A percentile compares a stretch with the other conserved stretches of the same genome.
These are phyloP conservation scores for Mormyrus lacerda DNA, from an alignment of 2,113 vertebrate species.

Conservation along the genomic window DNA sequence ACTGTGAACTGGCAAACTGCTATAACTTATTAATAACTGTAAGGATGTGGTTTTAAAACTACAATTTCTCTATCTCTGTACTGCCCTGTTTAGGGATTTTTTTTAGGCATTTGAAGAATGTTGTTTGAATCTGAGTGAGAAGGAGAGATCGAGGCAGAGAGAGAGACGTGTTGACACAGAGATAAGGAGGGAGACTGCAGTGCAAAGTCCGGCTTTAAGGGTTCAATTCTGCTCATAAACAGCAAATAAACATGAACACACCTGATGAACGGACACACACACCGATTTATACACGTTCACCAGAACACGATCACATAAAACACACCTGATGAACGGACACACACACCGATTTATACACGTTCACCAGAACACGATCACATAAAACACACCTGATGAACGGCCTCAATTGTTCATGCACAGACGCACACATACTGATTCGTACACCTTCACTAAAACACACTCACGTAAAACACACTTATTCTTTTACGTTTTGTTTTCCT, in stretches of 20 bases:
- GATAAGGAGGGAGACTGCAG: constrained; percentile 58
- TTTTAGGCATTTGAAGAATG: constrained; percentile 1
- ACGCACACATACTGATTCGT: not conserved
- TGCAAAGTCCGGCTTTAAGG: constrained; percentile 54
- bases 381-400: not conserved
- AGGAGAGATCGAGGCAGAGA: constrained; percentile 16
- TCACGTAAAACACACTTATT: not conserved
- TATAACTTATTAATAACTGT: not conserved
- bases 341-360: constrained; percentile 3
- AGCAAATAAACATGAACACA: not conserved
- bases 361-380: constrained; percentile 1
- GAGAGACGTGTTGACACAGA: constrained; percentile 53
- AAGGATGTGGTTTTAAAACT: not conserved
- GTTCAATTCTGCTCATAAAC: constrained; percentile 2
- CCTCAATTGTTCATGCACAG: not conserved
- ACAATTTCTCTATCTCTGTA: not conserved
- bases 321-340: not conserved
- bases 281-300: not conserved
- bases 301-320: constrained; percentile 8
- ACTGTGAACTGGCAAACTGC: not conserved
- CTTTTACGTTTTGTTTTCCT: not conserved
- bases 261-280: not conserved
- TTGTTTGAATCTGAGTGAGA: not conserved
- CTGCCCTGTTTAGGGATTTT: not conserved
- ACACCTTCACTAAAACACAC: not conserved